Evolutionary conservation across 1,140 invertebrate genomes (phyloP).

Genomic region (Drosophila melanica): DNA sequence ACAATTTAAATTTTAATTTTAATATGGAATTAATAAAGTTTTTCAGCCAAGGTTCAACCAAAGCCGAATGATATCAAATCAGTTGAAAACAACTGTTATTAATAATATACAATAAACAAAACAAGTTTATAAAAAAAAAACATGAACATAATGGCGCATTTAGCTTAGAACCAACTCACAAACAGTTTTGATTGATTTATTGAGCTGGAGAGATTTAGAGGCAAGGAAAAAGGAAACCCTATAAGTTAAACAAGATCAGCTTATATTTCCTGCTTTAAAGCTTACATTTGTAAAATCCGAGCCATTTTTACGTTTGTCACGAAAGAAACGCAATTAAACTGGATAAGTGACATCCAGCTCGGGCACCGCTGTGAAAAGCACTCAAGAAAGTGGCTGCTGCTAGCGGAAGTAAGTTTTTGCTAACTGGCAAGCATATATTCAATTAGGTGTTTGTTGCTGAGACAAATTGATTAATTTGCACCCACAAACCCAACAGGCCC

Average conservation of each 20-base stretch:
- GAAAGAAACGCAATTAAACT: constrained; percentile 74
- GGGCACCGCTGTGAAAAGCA: constrained; percentile 62
- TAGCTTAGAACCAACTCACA: background rate
- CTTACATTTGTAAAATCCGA: constrained; percentile 27
- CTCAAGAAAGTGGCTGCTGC: constrained; percentile 61
- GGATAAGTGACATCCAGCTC: constrained; percentile 68
- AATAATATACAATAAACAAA: background rate
- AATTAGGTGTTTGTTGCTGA: constrained; percentile 68
- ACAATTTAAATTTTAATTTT: background rate
- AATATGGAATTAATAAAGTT: background rate
- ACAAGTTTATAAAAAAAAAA: background rate
- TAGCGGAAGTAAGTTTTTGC: constrained; percentile 73
- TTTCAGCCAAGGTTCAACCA: no score
- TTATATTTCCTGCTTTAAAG: constrained; percentile 31
- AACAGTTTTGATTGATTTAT: background rate
- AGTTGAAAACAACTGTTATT: background rate
- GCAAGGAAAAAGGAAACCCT: constrained; percentile 15
- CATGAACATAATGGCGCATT: background rate
- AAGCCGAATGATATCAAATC: background rate
- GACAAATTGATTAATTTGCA: constrained; percentile 76
- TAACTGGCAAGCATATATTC: constrained; percentile 54
- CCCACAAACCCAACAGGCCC: constrained; percentile 19
- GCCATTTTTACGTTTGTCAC: constrained; percentile 4
- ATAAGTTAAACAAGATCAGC: constrained; percentile 4
- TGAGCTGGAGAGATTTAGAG: background rate